Evolutionary conservation across 2,113 vertebrate genomes (phyloP), one percentile per base, ranked within the genome.

Genomic region (Drymodes brunneopygia): DNA sequence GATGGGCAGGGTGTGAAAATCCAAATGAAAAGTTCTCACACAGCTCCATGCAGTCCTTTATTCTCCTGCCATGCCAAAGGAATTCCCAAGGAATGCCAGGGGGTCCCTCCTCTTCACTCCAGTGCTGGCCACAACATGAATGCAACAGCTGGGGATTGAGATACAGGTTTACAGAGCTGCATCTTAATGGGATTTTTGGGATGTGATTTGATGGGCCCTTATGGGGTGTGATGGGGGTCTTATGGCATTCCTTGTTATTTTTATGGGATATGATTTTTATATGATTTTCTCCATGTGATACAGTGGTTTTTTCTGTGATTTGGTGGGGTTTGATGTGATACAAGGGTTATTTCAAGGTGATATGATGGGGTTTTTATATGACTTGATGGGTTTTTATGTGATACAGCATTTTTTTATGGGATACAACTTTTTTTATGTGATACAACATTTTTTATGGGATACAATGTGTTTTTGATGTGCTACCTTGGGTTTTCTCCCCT

Each of bases 101-200:
- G 36, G 11, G 13, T 36, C 45, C 45, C 45, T 65, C 31, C 7
- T 70, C 57, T 57, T 70, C 27, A 21, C 13, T n/a, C 4, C 14
- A 27, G 51, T 64, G 29, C 48, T 62, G 35, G 28, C 28, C 61
- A 78, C 72, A 74, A 10, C 6, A 33, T 9, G 27, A 24, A 16
- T 62, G 29, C 3, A 2, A 27, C 35, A 42, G 53, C 17, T 69
- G 44, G 25, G 29, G 48, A 58, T 3, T 28, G 58, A 77, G 24
- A 56, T 6, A 54, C 4, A 75, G 28, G 7, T 65, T 88, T 61
- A 45, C 0, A 35, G 14, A 45, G 3, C 16, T 27, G 42, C 11
- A 23, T 2, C 21, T 8, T 2, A 2, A 6, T 5, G 67, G 3
- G 21, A 19, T 19, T 6, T 20, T 9, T 0, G 19, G 33, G 36